These are phyloP conservation scores for Craseonycteris thonglongyai DNA, from an alignment of 2,113 vertebrate species.

Conservation along the genomic window DNA sequence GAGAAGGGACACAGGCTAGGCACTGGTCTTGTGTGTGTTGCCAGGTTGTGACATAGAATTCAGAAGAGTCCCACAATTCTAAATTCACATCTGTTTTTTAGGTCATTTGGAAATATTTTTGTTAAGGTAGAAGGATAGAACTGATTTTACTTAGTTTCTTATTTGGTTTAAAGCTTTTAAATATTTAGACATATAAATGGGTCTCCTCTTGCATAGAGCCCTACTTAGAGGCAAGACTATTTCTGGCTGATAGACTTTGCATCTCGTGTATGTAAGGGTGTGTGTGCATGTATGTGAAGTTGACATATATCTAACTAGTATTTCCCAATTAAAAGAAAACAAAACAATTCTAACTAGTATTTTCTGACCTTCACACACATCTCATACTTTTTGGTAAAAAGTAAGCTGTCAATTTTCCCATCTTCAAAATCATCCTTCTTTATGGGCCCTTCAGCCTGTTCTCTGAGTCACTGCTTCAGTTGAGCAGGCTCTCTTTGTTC, in stretches of 20 bases:
- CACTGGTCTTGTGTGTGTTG: neutral
- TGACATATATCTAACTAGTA: neutral
- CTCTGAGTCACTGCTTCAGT: neutral
- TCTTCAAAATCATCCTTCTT: conserved; percentile 20
- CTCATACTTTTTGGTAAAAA: neutral
- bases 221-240: neutral
- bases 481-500: neutral
- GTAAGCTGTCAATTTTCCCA: neutral
- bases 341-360: neutral
- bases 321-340: neutral
- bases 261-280: neutral
- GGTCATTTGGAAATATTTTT: neutral
- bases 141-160: neutral
- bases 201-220: neutral
- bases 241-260: neutral
- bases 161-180: neutral
- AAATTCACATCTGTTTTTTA: neutral
- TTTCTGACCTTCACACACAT: neutral
- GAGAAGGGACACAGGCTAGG: neutral
- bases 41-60: neutral
- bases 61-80: neutral
- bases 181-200: neutral
- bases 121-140: neutral
- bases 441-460: neutral
- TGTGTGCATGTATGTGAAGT: neutral